Conservation (phyloP, 2,888 invertebrate species). For the Mechanitis mazaeus region DNA sequence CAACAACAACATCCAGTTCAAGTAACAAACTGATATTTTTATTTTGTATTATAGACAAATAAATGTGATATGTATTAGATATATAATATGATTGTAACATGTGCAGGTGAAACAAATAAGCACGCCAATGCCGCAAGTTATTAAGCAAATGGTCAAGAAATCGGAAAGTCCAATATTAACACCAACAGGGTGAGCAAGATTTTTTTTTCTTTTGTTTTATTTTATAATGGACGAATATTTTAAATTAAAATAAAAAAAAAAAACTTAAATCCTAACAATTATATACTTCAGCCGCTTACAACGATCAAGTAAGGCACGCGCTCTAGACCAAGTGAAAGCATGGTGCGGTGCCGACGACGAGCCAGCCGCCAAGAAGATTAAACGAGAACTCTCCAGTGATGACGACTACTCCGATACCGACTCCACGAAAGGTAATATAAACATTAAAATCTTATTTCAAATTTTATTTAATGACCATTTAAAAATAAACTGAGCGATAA, state of each 20-base stretch:
- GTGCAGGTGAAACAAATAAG: constrained; percentile 59
- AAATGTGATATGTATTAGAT: background rate
- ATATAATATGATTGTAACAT: background rate
- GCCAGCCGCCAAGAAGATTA: constrained; percentile 70
- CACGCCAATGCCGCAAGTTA: constrained; percentile 59
- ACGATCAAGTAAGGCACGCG: constrained; percentile 87
- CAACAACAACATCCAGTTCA: constrained; percentile 57
- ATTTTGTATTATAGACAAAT: constrained; percentile 4
- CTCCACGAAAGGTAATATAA: constrained; percentile 40
- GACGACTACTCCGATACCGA: constrained; percentile 72
- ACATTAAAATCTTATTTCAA: too few species aligned
- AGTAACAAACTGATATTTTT: constrained; percentile 33
- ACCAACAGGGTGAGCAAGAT: constrained; percentile 58
- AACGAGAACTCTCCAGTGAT: constrained; percentile 72
- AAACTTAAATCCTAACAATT: too few species aligned
- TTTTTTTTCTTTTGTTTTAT: background rate
- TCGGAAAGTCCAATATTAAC: constrained; percentile 58
- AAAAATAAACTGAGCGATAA: too few species aligned
- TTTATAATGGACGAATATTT: too few species aligned
- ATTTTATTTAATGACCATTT: too few species aligned
- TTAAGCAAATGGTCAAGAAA: constrained; percentile 59
- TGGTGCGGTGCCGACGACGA: constrained; percentile 84
- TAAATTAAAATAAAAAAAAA: too few species aligned
- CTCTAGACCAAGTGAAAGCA: constrained; percentile 88
- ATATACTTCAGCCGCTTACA: constrained; percentile 76